Percentiles rank a stretch among this genome's conserved stretches.
Conservation (phyloP, 2,113 vertebrate species). For the Hipposideros armiger region DNA sequence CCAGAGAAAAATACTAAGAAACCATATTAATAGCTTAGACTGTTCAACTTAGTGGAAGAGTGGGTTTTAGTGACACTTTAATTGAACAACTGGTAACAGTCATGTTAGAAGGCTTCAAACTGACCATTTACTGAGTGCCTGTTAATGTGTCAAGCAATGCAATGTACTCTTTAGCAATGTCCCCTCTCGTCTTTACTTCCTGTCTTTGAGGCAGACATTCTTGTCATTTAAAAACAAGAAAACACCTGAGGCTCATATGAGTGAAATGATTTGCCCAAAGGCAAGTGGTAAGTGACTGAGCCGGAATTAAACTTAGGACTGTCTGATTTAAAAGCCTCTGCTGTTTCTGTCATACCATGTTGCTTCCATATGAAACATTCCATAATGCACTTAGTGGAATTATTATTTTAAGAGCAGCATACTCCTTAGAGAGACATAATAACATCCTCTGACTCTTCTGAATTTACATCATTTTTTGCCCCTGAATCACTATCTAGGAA, state of each 20-base stretch:
- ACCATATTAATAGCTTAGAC: background rate
- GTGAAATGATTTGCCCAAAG: background rate
- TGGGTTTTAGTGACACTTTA: constrained; percentile 14
- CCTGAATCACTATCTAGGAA: background rate
- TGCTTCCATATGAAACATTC: background rate
- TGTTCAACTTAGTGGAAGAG: background rate
- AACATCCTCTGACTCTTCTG: background rate
- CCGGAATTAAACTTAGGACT: background rate
- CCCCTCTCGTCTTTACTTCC: background rate
- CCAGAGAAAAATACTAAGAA: background rate
- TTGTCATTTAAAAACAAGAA: background rate
- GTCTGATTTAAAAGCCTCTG: background rate
- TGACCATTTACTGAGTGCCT: background rate
- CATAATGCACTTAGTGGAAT: background rate
- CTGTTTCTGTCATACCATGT: background rate
- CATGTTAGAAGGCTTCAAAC: background rate
- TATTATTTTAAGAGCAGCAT: constrained; percentile 45
- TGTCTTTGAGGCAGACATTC: background rate
- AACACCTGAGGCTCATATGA: background rate
- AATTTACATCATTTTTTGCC: background rate
- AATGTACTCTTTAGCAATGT: background rate
- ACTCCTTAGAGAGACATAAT: constrained; percentile 11
- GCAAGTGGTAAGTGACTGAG: background rate
- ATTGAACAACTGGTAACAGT: background rate
- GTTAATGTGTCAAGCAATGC: background rate